A percentile compares a stretch with the other conserved stretches of the same genome.
Conservation (phyloP, 2,888 invertebrate genomes). For the Lottia gigantea region DNA sequence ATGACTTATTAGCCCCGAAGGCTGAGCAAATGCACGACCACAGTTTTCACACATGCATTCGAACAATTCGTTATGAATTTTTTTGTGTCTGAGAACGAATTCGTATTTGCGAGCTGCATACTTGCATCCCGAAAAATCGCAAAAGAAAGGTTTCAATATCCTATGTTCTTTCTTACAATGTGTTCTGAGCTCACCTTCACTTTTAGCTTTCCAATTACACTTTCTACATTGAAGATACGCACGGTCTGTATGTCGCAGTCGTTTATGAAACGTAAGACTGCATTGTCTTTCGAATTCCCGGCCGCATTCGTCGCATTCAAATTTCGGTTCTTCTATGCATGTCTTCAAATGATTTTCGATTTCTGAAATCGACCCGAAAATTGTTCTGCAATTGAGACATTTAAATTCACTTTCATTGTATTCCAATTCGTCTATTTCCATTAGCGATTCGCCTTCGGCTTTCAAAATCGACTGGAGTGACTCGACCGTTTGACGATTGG, state of each 20-base stretch:
- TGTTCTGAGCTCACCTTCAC: constrained; percentile 33
- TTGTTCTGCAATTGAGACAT: not conserved
- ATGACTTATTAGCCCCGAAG: constrained; percentile 40
- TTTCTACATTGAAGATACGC: constrained; percentile 36
- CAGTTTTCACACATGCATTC: constrained; percentile 44
- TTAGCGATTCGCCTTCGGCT: not conserved
- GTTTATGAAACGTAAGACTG: constrained; percentile 43
- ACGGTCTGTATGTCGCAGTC: constrained; percentile 33
- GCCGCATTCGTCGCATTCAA: constrained; percentile 40
- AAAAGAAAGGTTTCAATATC: constrained; percentile 42
- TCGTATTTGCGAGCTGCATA: constrained; percentile 40
- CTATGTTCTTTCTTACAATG: constrained; percentile 39
- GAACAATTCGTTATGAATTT: constrained; percentile 45
- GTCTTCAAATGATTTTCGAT: not conserved
- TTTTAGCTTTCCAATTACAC: constrained; percentile 36
- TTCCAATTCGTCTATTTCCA: constrained; percentile 2
- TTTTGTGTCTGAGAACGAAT: constrained; percentile 41
- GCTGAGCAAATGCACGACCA: constrained; percentile 45
- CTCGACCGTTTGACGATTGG: not conserved
- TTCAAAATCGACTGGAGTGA: not conserved
- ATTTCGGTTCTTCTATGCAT: not conserved
- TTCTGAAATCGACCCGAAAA: constrained; percentile 2
- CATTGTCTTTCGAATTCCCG: constrained; percentile 37
- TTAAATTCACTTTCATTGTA: constrained; percentile 4
- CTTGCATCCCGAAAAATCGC: constrained; percentile 39